A percentile compares a stretch with the other conserved stretches of the same genome.
Conservation (phyloP, 2,113 vertebrate genomes). For the Ovis canadensis region DNA sequence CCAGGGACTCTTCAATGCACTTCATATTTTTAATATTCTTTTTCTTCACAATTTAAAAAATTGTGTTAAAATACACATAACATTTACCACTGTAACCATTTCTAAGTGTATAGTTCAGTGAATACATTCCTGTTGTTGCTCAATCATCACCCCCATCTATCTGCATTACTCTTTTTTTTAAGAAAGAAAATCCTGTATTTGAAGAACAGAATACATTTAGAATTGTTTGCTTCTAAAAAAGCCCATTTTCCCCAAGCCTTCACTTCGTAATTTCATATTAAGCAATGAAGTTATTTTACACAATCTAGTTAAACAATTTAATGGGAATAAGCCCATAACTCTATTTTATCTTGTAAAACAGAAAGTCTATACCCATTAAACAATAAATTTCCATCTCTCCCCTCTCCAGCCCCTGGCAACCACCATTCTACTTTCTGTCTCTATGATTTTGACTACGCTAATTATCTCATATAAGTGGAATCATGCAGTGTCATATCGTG, state of each 20-base stretch:
- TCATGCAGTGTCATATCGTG: neutral
- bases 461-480: neutral
- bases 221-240: slow-evolving; percentile 16
- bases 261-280: slow-evolving; percentile 7
- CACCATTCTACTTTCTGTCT: neutral
- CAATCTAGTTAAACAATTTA: slow-evolving; percentile 35
- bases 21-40: neutral
- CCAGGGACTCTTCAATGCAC: neutral
- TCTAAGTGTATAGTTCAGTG: neutral
- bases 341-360: neutral
- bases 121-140: neutral
- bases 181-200: neutral
- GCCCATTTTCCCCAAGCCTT: neutral
- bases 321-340: neutral
- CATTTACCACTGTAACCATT: neutral
- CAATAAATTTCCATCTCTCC: neutral
- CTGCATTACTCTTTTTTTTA: neutral
- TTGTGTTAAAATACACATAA: neutral
- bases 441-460: neutral
- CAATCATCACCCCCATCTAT: neutral
- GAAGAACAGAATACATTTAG: slow-evolving; percentile 32
- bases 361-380: neutral
- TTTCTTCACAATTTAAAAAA: neutral
- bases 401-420: neutral
- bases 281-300: slow-evolving; percentile 3